Evolutionary conservation across 2,888 invertebrate species (phyloP), one percentile per base, ranked within the genome.

Genomic region (Chrysolina americana): DNA sequence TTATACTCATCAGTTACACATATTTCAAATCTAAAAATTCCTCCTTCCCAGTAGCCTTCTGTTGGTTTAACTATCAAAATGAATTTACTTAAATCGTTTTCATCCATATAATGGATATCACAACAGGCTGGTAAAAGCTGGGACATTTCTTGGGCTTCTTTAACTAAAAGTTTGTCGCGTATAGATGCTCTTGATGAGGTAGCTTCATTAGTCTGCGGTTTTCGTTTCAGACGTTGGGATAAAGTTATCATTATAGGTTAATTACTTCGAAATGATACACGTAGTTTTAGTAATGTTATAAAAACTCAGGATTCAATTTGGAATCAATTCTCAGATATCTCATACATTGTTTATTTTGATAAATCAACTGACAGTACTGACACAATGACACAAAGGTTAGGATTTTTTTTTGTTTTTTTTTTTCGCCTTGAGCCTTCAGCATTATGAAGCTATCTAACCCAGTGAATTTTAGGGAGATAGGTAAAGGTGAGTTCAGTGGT

Each of bases 1-100:
- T 98, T 98, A 90, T 98, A 98, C 81, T 98, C 98, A 86, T 97
- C 97, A 28, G 97, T 95, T 74, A 98, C 95, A 84, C 91, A 91
- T 81, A 98, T 92, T 85, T 93, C 92, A 89, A 98, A 98, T 86
- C 91, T 91, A 89, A 97, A 98, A 81, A 91, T 92, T 47, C 98
- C 98, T 71, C 95, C 95, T 83, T 91, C 90, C 96, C 98, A 98
- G 85, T 93, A 87, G 9, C 98, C 97, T 88, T 97, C 96, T 81
- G 95, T 94, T 2, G 97, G 96, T 73, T 91, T 89, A 71, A 98
- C 94, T 65, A 91, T 91, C 79, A 98, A 89, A 56, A 90, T 90
- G 87, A 98, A 97, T 84, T 94, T 93, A 87, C 94, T 94, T 68
- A 98, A 90, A 81, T 92, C 90, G 87, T 97, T 93, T 44, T 95